A percentile compares a stretch with the other conserved stretches of the same genome.
phyloP scores from a whole-genome alignment of 2,888 invertebrate species.

The Habrosyne pyritoides region DNA sequence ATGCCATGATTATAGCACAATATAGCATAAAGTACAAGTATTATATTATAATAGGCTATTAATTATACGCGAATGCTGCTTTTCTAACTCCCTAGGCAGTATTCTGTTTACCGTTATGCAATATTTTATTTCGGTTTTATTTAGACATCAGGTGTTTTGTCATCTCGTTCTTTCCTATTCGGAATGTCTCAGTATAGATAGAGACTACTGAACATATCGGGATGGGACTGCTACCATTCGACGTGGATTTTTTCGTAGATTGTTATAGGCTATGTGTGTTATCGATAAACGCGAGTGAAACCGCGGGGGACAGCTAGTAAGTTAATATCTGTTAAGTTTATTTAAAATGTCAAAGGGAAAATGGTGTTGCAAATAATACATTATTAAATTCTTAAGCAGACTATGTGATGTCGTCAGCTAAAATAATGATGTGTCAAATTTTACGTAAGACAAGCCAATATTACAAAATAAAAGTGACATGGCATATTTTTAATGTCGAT shows the following conservation, averaged over 20 bases:
- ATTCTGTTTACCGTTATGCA: neutral
- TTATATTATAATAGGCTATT: neutral
- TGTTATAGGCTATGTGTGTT: too few relatives aligned
- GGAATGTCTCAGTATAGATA: too few relatives aligned
- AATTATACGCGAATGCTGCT: neutral
- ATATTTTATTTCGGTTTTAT: neutral
- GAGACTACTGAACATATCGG: too few relatives aligned
- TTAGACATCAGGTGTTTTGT: neutral
- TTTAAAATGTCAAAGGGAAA: too few relatives aligned
- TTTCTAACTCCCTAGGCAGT: neutral
- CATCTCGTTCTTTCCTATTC: too few relatives aligned
- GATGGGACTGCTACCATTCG: too few relatives aligned
- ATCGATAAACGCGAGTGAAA: too few relatives aligned
- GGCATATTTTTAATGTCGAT: neutral
- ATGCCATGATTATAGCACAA: constrained; percentile 16
- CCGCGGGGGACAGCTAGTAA: too few relatives aligned
- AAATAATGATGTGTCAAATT: neutral
- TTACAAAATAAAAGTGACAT: neutral
- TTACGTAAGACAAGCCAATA: neutral
- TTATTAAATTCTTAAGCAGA: too few relatives aligned
- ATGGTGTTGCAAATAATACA: too few relatives aligned
- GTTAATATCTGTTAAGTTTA: too few relatives aligned
- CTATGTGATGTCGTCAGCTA: neutral
- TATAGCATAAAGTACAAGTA: neutral
- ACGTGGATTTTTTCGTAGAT: too few relatives aligned